Conservation (phyloP, 1,140 invertebrate species). For the Drosophila setifemur region DNA sequence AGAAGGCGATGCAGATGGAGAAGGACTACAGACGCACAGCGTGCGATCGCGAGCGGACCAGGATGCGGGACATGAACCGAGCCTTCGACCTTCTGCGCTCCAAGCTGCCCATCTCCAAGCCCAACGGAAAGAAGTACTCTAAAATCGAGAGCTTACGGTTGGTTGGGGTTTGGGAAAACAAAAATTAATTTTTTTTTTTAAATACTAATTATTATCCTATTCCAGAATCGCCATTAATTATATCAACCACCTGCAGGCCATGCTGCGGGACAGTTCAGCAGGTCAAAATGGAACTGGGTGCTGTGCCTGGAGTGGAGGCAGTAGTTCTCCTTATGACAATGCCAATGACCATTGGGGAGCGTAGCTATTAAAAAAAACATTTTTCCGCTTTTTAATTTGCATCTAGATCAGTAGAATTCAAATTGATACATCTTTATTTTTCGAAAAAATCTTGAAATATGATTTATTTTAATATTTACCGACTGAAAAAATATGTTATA, state of each 20-base stretch:
- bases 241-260: slow-evolving; percentile 88
- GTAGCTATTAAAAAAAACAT: no score
- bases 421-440: no score
- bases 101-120: slow-evolving; percentile 90
- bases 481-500: no score
- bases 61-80: slow-evolving; percentile 95
- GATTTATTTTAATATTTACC: no score
- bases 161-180: background rate
- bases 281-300: slow-evolving; percentile 53
- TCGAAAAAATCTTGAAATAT: no score
- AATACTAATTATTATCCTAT: background rate
- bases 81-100: slow-evolving; percentile 91
- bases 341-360: slow-evolving; percentile 66
- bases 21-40: slow-evolving; percentile 86
- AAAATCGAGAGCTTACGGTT: slow-evolving; percentile 93
- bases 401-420: no score
- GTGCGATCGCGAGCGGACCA: slow-evolving; percentile 91
- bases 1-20: slow-evolving; percentile 84
- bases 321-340: slow-evolving; percentile 61
- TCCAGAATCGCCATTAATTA: slow-evolving; percentile 90
- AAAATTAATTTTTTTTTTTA: background rate
- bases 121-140: slow-evolving; percentile 93
- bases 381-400: no score
- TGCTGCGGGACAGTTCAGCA: slow-evolving; percentile 57
- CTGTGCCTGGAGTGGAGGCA: slow-evolving; percentile 67